Base-by-base conservation (phyloP, 2,797 vertebrate species). In the Channa striata region DNA sequence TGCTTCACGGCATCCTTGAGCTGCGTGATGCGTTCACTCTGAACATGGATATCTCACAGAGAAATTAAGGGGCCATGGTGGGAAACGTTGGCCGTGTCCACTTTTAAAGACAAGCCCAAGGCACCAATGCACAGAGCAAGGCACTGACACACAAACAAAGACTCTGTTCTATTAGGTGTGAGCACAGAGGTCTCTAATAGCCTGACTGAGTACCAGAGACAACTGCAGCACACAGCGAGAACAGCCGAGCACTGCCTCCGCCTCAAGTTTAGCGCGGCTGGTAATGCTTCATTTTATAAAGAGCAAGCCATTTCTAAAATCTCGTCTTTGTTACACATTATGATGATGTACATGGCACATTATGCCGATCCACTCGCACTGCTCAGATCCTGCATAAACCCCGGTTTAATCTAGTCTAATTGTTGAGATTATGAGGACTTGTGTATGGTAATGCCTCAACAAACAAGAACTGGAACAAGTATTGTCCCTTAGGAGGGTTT, bases 341-440 rank as follows among this genome's bases (percentile, higher is more conserved):
- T 57, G 30, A 69, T 73, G 63, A 72, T 60, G 52, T 20, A 68
- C 56, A 16, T 2, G 17, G 60, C 74, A 63, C 56, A 78, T 68
- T 53, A 72, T 67, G 68, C 66, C 23, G 48, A 70, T 73, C 51
- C 70, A 52, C 62, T 77, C 62, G 2, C 60, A 36, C 68, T 52
- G 70, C 70, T 81, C 64, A 37, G 75, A 88, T 65, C 61, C 59
- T 40, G 75, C 74, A 80, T 83, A 83, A 90, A 90, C 71, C 85
- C 78, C 65, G 65, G 67, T 85, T 87, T 88, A 89, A 89, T 88
- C 85, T 85, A 82, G 63, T 66, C 71, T 91, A 91, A 91, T 87
- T 85, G 84, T 84, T 13, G 76, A 88, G 86, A 91, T 92, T 90
- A 90, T 65, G 73, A 82, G 82, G 85, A 84, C 82, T 85, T 65